Conservation (phyloP, 2,888 invertebrate species). For the Philereme vetulata region DNA sequence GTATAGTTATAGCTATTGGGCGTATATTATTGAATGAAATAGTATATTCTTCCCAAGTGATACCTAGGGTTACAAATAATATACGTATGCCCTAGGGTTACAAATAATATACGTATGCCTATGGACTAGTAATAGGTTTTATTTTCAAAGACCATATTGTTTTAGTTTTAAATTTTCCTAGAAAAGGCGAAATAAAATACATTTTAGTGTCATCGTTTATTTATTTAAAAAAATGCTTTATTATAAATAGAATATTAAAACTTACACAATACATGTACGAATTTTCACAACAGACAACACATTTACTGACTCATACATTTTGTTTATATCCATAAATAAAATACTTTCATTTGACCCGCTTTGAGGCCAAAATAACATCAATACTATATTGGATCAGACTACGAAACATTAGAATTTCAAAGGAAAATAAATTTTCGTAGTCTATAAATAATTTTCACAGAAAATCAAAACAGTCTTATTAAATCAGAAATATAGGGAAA, state of each 20-base stretch:
- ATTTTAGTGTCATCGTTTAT: conserved; percentile 61
- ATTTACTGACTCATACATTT: conserved; percentile 43
- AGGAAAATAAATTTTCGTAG: conserved; percentile 37
- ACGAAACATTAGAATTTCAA: conserved; percentile 44
- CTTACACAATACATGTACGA: conserved; percentile 63
- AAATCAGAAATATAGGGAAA: conserved; percentile 55
- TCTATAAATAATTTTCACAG: conserved; percentile 46
- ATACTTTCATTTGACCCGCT: conserved; percentile 45
- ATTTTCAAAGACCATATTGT: no score
- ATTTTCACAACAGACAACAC: conserved; percentile 63
- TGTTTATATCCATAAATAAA: conserved; percentile 58
- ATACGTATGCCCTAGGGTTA: no score
- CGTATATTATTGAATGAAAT: no score
- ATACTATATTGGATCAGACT: conserved; percentile 52
- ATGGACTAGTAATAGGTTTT: no score
- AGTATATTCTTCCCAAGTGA: no score
- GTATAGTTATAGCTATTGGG: no score
- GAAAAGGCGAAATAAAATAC: conserved; percentile 3
- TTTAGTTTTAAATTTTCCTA: no score
- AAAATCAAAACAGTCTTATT: conserved; percentile 72
- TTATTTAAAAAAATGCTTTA: conserved; percentile 72
- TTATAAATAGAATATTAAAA: conserved; percentile 77
- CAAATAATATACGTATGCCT: no score
- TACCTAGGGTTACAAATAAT: no score
- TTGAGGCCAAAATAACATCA: conserved; percentile 42